Conservation (phyloP, 2,113 vertebrate genomes). For the Pardalotus punctatus region DNA sequence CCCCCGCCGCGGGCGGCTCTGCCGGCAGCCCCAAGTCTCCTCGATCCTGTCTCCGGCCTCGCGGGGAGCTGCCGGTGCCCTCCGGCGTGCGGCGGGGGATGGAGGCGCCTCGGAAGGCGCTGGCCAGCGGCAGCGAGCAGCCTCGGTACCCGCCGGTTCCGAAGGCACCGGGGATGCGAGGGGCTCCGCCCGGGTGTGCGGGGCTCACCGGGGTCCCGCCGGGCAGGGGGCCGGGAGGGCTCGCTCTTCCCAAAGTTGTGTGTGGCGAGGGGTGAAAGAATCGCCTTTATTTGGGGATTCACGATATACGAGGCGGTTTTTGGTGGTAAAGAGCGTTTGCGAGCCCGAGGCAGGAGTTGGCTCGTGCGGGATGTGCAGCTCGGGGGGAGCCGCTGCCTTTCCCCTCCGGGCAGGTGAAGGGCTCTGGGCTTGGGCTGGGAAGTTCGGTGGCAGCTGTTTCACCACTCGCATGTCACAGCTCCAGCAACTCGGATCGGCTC, state of each 20-base stretch:
- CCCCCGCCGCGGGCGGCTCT: neutral
- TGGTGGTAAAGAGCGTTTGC: neutral
- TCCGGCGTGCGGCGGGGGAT: neutral
- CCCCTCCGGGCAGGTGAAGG: neutral
- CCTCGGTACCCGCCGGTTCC: neutral
- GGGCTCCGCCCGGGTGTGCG: neutral
- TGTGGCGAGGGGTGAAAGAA: neutral
- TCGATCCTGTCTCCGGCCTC: neutral
- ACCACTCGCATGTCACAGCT: neutral
- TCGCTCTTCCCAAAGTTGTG: neutral
- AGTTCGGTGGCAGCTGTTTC: neutral
- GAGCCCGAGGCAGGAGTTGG: neutral
- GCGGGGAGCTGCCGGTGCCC: neutral
- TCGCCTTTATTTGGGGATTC: neutral
- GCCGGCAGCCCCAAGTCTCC: neutral
- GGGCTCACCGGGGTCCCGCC: neutral
- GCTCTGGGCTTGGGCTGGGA: neutral
- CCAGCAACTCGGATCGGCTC: neutral
- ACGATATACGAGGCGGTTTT: rapidly evolving
- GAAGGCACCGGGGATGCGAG: neutral
- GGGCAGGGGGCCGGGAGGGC: too few relatives aligned
- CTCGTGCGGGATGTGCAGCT: neutral
- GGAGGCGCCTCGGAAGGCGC: neutral
- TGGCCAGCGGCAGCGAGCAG: neutral
- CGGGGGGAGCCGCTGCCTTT: neutral